A percentile compares a stretch with the other conserved stretches of the same genome.
phyloP scores from a whole-genome alignment of 1,140 invertebrate genomes.

The Aporrectodea caliginosa region DNA sequence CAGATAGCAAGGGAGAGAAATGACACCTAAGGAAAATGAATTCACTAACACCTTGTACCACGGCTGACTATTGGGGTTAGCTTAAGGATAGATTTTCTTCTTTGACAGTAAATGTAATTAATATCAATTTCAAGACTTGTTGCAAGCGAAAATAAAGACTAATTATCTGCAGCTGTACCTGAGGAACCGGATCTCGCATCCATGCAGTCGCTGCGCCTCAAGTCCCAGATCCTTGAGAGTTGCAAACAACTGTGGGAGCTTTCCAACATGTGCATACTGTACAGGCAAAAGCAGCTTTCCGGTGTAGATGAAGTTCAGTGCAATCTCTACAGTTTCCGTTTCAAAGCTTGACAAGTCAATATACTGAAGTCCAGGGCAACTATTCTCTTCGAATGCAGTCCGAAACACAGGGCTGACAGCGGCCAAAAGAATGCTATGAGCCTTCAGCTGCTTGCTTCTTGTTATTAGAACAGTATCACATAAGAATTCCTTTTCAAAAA shows the following conservation, averaged over 20 bases:
- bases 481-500: conserved; percentile 7
- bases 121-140: no score
- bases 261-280: background rate
- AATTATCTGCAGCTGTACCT: no score
- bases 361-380: conserved; percentile 11
- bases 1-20: no score
- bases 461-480: conserved; percentile 16
- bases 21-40: no score
- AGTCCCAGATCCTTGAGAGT: background rate
- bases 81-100: no score
- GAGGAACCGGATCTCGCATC: background rate
- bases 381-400: conserved; percentile 1
- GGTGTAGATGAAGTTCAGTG: conserved; percentile 17
- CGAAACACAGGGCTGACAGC: conserved; percentile 5
- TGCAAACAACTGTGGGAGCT: background rate
- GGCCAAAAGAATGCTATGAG: conserved; percentile 18
- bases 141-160: no score
- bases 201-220: background rate
- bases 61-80: no score
- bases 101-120: no score
- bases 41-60: no score
- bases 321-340: background rate
- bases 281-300: background rate
- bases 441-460: conserved; percentile 6
- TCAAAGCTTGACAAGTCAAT: conserved; percentile 6